phyloP scores from a whole-genome alignment of 2,888 invertebrate genomes.

The Villa cingulata region DNA sequence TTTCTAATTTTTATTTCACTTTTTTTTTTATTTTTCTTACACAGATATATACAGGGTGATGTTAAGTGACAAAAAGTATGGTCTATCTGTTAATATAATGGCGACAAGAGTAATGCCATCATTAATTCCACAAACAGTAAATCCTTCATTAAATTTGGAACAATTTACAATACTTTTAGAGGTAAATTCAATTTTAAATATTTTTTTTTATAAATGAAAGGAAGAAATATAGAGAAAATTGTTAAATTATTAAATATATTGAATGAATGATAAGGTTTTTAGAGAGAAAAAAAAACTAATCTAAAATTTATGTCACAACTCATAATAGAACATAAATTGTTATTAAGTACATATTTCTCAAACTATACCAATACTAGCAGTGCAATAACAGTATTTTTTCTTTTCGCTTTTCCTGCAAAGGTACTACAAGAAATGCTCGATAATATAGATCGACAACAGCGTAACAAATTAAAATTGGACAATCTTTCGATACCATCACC shows the following conservation, averaged over 20 bases:
- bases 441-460: slow-evolving; percentile 74
- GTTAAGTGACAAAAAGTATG: slow-evolving; percentile 81
- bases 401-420: slow-evolving; percentile 24
- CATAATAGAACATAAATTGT: no score
- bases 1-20: no score
- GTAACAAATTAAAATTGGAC: slow-evolving; percentile 78
- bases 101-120: slow-evolving; percentile 89
- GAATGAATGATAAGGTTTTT: no score
- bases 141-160: slow-evolving; percentile 69
- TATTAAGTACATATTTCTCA: no score
- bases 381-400: background rate
- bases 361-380: no score
- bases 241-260: no score
- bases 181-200: slow-evolving; percentile 21
- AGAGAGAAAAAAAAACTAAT: no score
- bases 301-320: no score
- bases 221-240: background rate
- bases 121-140: slow-evolving; percentile 82
- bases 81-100: slow-evolving; percentile 78
- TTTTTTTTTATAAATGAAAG: background rate
- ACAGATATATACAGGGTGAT: slow-evolving; percentile 84
- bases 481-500: slow-evolving; percentile 61
- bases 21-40: slow-evolving; percentile 18
- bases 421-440: slow-evolving; percentile 88
- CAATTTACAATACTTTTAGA: slow-evolving; percentile 67